Percentiles rank a stretch among this genome's conserved stretches.
phyloP scores from a whole-genome alignment of 2,113 vertebrate species.

The Grammomys dolichurus region DNA sequence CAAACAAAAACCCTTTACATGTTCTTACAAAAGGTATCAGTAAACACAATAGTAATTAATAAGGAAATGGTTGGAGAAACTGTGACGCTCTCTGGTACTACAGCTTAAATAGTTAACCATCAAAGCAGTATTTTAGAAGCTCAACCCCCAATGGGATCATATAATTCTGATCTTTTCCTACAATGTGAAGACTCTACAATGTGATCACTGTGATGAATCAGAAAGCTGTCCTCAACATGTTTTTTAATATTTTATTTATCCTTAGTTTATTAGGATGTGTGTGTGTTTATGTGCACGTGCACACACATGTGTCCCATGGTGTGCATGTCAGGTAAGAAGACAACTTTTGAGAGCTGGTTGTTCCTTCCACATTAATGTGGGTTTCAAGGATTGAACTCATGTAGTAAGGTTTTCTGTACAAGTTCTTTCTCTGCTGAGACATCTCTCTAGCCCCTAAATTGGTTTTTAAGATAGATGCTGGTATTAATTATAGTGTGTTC shows the following conservation, averaged over 20 bases:
- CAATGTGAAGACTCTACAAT: neutral
- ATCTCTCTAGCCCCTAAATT: neutral
- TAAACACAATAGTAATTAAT: neutral
- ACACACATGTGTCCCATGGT: neutral
- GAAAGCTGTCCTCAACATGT: neutral
- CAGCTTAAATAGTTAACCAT: neutral
- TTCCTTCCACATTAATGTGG: no score
- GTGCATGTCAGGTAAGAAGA: no score
- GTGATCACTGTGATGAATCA: neutral
- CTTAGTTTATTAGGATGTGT: neutral
- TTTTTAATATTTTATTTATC: neutral
- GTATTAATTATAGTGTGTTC: neutral
- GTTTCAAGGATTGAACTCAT: neutral
- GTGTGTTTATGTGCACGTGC: neutral
- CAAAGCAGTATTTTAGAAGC: neutral
- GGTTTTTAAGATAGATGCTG: neutral
- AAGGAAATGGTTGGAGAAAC: neutral
- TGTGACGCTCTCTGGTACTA: neutral
- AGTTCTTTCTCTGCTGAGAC: neutral
- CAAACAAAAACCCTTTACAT: neutral
- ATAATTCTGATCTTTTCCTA: no score
- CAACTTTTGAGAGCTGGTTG: neutral
- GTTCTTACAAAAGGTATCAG: neutral
- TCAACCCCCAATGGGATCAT: neutral
- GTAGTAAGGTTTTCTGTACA: neutral